Conservation (phyloP, 2,113 vertebrate species). For the Centropus unirufus region DNA sequence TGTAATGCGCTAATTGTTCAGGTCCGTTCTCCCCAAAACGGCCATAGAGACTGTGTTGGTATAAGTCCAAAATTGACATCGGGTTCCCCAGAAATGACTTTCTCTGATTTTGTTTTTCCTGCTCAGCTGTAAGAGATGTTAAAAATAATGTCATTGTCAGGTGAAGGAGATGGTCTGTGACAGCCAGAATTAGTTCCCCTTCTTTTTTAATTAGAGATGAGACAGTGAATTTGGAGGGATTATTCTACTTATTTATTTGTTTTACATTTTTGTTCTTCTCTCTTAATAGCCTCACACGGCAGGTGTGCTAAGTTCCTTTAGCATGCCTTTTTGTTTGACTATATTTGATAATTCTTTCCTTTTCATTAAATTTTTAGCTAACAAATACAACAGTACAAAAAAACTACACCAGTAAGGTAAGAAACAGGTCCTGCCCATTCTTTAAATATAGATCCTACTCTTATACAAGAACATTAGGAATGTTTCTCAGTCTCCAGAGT, state of each 20-base stretch:
- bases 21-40: slow-evolving; percentile 61
- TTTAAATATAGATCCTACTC: neutral
- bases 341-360: neutral
- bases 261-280: neutral
- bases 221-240: neutral
- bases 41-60: slow-evolving; percentile 68
- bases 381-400: neutral
- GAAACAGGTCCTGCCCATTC: neutral
- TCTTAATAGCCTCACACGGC: neutral
- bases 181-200: neutral
- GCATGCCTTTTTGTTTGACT: neutral
- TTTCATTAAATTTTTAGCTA: neutral
- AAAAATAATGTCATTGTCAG: neutral
- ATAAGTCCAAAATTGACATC: slow-evolving; percentile 71
- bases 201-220: neutral
- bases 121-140: slow-evolving; percentile 48
- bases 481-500: neutral
- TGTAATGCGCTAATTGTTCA: slow-evolving; percentile 67
- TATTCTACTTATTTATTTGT: neutral
- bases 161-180: neutral
- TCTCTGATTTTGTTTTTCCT: slow-evolving; percentile 62
- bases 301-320: neutral
- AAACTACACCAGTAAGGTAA: neutral
- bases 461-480: neutral
- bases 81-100: slow-evolving; percentile 53